Evolutionary conservation across 2,888 invertebrate species (phyloP), one percentile per base, ranked within the genome.

Genomic region (Erannis defoliaria): DNA sequence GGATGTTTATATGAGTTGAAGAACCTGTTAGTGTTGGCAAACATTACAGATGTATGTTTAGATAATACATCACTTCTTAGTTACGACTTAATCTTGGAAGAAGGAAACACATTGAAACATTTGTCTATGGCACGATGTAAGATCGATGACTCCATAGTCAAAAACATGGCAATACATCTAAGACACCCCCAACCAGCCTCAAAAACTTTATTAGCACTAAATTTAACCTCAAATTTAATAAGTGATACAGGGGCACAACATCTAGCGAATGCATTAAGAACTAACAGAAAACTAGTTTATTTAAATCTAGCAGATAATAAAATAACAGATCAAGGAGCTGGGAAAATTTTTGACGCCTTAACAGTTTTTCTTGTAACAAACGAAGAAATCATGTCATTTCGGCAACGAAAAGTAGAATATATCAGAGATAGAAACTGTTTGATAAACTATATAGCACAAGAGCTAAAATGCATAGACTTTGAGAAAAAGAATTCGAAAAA

Each of bases 151-250:
- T 38, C 16, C 0, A 4, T 12, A 0, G 5, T 61, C 0, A 37
- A 45, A 3, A 61, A 42, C 21, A 49, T 61, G 16, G 43, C 55
- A 21, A 5, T 6, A 1, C 29, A 49, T 29, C 18, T 61, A 23
- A 10, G 1, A 5, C 14, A 45, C 14, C 50, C 61, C 0, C 19
- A 18, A 18, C 37, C 37, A 6, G 49, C 50, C 1, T 50, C 61
- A 4, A 29, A 45, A n/a, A 45, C 21, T 3, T 50, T 61, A 9
- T 12, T 18, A 5, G 5, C 37, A 9, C 45, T 55, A 4, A 55
- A 55, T 12, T 31, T 61, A 23, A 69, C 86, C 2, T 74, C 82
- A 0, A 89, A 89, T 58, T 74, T 51, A 38, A 85, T 89, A 4
- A 82, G 86, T 1, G 80, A 88, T 65, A 10, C 56, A 0, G 88